Evolutionary conservation across 1,140 invertebrate genomes (phyloP), one percentile per base, ranked within the genome.

Genomic region (Calycopis cecrops): DNA sequence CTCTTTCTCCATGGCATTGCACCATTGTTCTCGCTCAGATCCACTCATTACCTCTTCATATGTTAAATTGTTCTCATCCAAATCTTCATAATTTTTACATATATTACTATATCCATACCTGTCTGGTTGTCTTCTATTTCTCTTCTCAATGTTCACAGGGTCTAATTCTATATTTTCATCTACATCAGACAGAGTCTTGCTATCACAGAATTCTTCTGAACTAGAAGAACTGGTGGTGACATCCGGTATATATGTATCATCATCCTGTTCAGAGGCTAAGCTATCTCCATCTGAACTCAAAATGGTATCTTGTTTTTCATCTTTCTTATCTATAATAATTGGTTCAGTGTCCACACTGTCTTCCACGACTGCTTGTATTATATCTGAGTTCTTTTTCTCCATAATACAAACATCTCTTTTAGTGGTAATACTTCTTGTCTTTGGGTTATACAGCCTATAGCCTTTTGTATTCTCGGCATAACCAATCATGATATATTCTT

Each of bases 341-440:
- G 14, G 35, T 12, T 40, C 37, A 40, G 6, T 18, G 18, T 40
- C 51, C 40, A n/a, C 40, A 18, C 16, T 52, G 16, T 52, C 51
- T 52, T 52, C 37, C 35, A 50, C 37, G 17, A 48, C 55, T 49
- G 47, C 14, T 57, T 42, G 48, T 48, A n/a, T 50, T 37, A 18
- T 48, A 38, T 47, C 48, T 14, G 40, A 52, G 37, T 47, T 18
- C 16, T 7, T 42, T 48, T 21, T 28, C 38, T 76, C 72, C 21
- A 75, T 28, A 21, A 78, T 68, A 18, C 60, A 61, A 10, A 78
- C 64, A 60, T 76, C 69, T 33, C 72, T 60, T 38, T 62, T 68
- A 12, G 67, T 63, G 4, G 68, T 61, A 16, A 78, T 62, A 44
- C 56, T 67, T 35, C 62, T 68, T 4, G 58, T 62, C 17, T 58